Conservation (phyloP, 2,113 vertebrate species). For the Pithys albifrons region DNA sequence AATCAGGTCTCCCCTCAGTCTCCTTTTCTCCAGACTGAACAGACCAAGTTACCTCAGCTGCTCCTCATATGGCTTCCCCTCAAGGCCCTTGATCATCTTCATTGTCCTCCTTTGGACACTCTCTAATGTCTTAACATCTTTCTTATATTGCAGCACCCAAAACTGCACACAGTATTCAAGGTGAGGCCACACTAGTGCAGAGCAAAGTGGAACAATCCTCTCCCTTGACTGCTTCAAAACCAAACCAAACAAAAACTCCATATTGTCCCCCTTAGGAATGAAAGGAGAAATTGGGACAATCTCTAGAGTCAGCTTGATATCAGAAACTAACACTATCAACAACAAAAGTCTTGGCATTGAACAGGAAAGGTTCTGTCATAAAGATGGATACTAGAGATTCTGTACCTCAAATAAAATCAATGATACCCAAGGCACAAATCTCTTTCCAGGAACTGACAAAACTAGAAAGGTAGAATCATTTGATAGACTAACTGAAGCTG, state of each 20-base stretch:
- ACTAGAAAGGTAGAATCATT: neutral
- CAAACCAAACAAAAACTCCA: neutral
- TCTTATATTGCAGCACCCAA: neutral
- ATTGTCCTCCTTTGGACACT: neutral
- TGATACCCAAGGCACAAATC: neutral
- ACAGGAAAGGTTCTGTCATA: neutral
- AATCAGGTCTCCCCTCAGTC: neutral
- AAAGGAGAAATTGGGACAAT: neutral
- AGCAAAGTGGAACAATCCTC: neutral
- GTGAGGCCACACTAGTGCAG: neutral
- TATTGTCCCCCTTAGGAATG: neutral
- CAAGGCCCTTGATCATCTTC: neutral
- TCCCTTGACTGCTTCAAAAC: neutral
- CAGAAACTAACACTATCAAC: neutral
- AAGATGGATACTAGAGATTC: neutral
- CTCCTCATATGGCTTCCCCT: neutral
- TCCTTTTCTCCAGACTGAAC: neutral
- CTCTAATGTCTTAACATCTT: neutral
- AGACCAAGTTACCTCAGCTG: neutral
- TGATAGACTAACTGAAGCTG: neutral
- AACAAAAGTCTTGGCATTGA: neutral
- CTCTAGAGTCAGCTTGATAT: neutral
- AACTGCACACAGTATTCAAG: neutral
- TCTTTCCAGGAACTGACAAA: neutral
- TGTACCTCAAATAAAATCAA: neutral